These are phyloP conservation scores for Heliconius aoede DNA, from an alignment of 2,888 invertebrate species.

Conservation along the genomic window DNA sequence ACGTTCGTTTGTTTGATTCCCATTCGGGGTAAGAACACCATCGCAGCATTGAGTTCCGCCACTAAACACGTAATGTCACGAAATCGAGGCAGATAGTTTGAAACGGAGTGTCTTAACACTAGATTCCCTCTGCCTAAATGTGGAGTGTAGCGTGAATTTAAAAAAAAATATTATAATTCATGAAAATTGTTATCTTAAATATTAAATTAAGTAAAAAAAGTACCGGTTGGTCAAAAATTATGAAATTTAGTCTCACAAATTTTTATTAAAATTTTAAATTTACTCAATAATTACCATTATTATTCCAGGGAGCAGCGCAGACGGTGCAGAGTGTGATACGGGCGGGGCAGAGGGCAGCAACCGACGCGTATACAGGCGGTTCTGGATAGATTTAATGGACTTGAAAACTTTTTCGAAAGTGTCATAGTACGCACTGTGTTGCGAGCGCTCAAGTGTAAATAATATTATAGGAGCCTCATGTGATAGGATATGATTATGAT, in stretches of 20 bases:
- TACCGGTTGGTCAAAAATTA: not conserved
- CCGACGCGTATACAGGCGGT: constrained; percentile 77
- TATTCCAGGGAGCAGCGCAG: constrained; percentile 88
- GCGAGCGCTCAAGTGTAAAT: constrained; percentile 75
- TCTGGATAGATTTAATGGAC: constrained; percentile 61
- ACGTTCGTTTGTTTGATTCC: not conserved
- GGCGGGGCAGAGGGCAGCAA: constrained; percentile 80
- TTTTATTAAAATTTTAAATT: not conserved
- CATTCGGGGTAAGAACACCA: not conserved
- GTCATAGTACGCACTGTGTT: constrained; percentile 81
- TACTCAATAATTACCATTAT: not conserved
- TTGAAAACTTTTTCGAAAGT: constrained; percentile 76
- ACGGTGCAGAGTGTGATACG: constrained; percentile 87
- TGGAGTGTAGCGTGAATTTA: not conserved
- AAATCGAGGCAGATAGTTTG: not conserved
- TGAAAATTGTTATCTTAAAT: not conserved
- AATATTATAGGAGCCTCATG: constrained; percentile 44
- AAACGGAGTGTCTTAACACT: too few relatives aligned
- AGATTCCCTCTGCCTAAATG: too few relatives aligned
- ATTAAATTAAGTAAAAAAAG: not conserved
- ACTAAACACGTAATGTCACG: not conserved
- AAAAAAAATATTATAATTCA: not conserved
- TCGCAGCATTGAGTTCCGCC: not conserved
- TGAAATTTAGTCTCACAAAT: not conserved
- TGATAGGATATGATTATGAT: constrained; percentile 31